A percentile compares a stretch with the other conserved stretches of the same genome.
Conservation (phyloP, 2,888 invertebrate species). For the Tanypteryx hageni region DNA sequence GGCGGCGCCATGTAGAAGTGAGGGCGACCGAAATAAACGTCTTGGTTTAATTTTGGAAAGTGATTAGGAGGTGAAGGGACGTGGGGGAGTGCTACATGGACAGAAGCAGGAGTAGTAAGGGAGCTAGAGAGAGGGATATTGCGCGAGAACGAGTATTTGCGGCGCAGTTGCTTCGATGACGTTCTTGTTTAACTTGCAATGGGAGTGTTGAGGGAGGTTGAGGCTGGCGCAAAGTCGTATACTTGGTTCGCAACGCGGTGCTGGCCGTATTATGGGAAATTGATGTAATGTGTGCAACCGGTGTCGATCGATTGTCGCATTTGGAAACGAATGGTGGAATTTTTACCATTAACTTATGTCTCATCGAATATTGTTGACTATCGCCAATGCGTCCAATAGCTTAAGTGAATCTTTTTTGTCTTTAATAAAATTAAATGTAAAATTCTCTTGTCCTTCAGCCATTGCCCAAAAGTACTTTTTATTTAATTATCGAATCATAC, state of each 20-base stretch:
- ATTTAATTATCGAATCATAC: too few species aligned
- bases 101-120: neutral
- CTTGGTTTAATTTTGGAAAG: slow-evolving; percentile 63
- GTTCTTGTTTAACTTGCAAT: slow-evolving; percentile 38
- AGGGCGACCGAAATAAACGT: slow-evolving; percentile 62
- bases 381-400: too few species aligned
- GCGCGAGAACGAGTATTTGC: slow-evolving; percentile 42
- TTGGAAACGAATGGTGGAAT: neutral
- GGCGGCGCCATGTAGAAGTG: slow-evolving; percentile 52
- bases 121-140: slow-evolving; percentile 29
- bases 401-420: too few species aligned
- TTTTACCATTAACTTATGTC: neutral
- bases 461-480: neutral
- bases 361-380: too few species aligned
- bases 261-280: neutral
- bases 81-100: slow-evolving; percentile 45
- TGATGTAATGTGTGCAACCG: slow-evolving; percentile 30
- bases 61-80: slow-evolving; percentile 64
- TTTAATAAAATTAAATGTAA: too few species aligned
- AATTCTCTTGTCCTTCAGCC: neutral
- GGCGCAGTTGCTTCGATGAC: slow-evolving; percentile 57
- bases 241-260: neutral
- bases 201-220: neutral
- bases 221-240: neutral
- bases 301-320: neutral